Base-by-base conservation (phyloP, 2,797 vertebrate genomes). In the Gymnoscopelus microlampas region DNA sequence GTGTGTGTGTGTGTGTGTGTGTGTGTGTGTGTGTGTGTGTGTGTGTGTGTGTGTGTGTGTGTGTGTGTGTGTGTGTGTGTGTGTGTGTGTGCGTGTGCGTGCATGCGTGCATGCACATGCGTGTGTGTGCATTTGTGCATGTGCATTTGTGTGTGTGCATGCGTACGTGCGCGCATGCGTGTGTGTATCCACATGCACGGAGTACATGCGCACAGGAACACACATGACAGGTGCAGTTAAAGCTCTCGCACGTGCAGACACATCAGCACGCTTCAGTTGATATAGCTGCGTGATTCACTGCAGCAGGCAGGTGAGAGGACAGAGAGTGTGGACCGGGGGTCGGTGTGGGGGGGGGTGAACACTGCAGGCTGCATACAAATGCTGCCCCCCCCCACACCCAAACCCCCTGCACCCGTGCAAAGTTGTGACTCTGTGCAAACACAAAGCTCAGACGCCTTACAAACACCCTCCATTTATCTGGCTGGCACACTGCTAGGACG, bases 251-350 rank as follows among this genome's bases (percentile, higher is more conserved):
- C 93, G 92, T 96, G 96, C 95, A 94, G 92, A 85, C 94, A 93
- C 94, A 96, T 97, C 94, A 95, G 94, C 95, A 89, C 92, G 95
- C 81, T 89, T 92, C 89, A 94, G 93, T 96, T 96, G 95, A 96
- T 95, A 96, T 95, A 79, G 93, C 91, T 93, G 92, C 90, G 85
- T 95, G 95, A 96, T 96, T 96, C 95, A 95, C 93, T 95, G 94
- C 93, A 93, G 91, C 92, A 93, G 96, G 96, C 96, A 98, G 97
- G 97, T 98, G 96, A 98, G 94, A 91, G 94, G 91, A 95, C 90
- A 96, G 87, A 95, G 83, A 91, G 87, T 85, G 83, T 85, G 84
- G 86, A 80, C 76, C 53, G 65, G 74, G 85, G 84, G 88, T 87
- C 4, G 57, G 23, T 3, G 1, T 12, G 60, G 56, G 24, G 6